phyloP scores from a whole-genome alignment of 2,888 invertebrate species.

The Hipparchia semele region DNA sequence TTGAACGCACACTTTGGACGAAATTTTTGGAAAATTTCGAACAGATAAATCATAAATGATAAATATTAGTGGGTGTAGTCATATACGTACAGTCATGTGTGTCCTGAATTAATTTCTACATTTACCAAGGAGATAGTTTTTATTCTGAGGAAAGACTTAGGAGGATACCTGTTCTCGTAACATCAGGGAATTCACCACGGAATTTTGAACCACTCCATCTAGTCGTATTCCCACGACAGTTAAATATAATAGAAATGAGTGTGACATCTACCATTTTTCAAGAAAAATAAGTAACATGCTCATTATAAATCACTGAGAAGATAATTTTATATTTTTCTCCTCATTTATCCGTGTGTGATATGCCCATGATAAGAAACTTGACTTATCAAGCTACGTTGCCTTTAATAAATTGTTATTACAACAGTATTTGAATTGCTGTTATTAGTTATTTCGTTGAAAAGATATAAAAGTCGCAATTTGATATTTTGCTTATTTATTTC shows the following conservation, averaged over 20 bases:
- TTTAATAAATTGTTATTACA: constrained; percentile 15
- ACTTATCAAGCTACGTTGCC: constrained; percentile 6
- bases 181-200: too few relatives aligned
- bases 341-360: constrained; percentile 18
- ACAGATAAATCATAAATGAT: not conserved
- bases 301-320: constrained; percentile 10
- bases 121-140: too few relatives aligned
- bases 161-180: too few relatives aligned
- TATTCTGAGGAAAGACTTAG: too few relatives aligned
- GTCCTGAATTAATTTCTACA: too few relatives aligned
- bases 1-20: constrained; percentile 13
- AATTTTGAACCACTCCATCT: too few relatives aligned
- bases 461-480: too few relatives aligned
- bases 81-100: too few relatives aligned
- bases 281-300: not conserved
- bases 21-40: not conserved
- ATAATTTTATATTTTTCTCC: constrained; percentile 18
- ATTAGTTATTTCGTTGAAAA: constrained; percentile 1
- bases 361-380: constrained; percentile 8
- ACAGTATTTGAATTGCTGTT: not conserved
- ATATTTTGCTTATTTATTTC: too few relatives aligned
- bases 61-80: not conserved
- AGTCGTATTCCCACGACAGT: too few relatives aligned
- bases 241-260: not conserved
- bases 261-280: constrained; percentile 5